Base-by-base conservation (phyloP, 2,797 vertebrate species). In the Discoglossus pictus region DNA sequence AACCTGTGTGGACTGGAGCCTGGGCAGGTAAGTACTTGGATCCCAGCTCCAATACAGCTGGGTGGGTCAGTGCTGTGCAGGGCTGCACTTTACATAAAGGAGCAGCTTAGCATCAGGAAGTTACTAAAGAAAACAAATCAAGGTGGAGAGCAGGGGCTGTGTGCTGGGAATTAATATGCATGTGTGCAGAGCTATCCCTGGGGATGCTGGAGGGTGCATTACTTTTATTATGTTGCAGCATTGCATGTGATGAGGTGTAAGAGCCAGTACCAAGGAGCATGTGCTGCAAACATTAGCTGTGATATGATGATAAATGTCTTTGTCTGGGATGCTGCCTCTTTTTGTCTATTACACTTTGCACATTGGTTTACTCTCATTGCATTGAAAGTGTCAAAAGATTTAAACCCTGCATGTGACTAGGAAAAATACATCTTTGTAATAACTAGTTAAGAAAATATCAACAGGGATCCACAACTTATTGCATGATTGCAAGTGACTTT, bases 1-100 rank as follows among this genome's bases (percentile, higher is more conserved):
- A 13, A 36, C 38, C 17, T 12, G n/a, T 10, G 34, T 10, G 61
- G 24, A 53, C 10, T 6, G 38, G 16, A 11, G 25, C 25, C 23
- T 3, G 42, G 55, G 35, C 58, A 69, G 66, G 66, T 69, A 55
- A 25, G 66, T 68, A 7, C 40, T 6, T 2, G 9, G 31, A 2
- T 13, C 34, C 1, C 43, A 23, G 44, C 43, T 16, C 17, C 25
- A 25, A 3, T 20, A 7, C 27, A 1, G 18, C n/a, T 16, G 47
- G 47, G 47, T 7, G 47, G 23, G 23, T 2, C 15, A 5, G 44
- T 12, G 31, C 21, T 4, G 23, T 39, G 36, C 20, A 27, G 38
- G 23, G 48, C 7, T n/a, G 40, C 11, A 6, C 40, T 25, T 23
- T 13, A 39, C 18, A 47, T 23, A 47, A 7, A 47, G 44, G 43